Evolutionary conservation across 1,140 invertebrate genomes (phyloP), one percentile per base, ranked within the genome.

Genomic region (Heterodera carotae): DNA sequence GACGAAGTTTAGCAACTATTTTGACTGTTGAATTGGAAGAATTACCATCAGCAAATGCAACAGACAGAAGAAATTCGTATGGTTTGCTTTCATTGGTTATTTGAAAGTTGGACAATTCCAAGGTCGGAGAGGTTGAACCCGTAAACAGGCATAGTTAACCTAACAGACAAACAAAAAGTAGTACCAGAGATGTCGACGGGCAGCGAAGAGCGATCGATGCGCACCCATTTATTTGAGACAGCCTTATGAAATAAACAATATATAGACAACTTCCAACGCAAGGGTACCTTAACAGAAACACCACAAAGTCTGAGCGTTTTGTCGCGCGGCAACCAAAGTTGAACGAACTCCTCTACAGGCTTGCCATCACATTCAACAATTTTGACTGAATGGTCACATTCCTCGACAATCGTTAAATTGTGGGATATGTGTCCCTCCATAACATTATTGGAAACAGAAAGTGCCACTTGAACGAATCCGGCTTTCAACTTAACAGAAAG

Each of bases 401-500:
- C 48, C n/a, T 43, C 69, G 22, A 29, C 31, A 53, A 71, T 71
- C 2, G 39, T 53, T 8, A 71, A 33, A 48, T 71, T 48, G 33
- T 48, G 69, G 31, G 29, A 33, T 33, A 33, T 71, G 33, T 71
- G 33, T 1, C 69, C 69, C 48, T 8, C 18, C 31, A 6, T 22
- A 3, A 22, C 25, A 2, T 5, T 18, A 33, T 71, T 71, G 5
- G 34, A 43, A 56, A 71, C 59, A 31, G 69, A 53, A 48, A 71
- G 31, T 1, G 69, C 22, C 22, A 71, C 43, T 18, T 8, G 48
- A n/a, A 71, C n/a, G n/a, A 71, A 71, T 7, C 69, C 69, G 29
- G 69, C 4, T 25, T 71, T 71, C 59, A 71, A 48, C 69, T 71
- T 6, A 71, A 48, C n/a, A n/a, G n/a, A n/a, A n/a, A n/a, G n/a